phyloP scores from a whole-genome alignment of 2,797 vertebrate species.

The Chaetodon trifasciatus region DNA sequence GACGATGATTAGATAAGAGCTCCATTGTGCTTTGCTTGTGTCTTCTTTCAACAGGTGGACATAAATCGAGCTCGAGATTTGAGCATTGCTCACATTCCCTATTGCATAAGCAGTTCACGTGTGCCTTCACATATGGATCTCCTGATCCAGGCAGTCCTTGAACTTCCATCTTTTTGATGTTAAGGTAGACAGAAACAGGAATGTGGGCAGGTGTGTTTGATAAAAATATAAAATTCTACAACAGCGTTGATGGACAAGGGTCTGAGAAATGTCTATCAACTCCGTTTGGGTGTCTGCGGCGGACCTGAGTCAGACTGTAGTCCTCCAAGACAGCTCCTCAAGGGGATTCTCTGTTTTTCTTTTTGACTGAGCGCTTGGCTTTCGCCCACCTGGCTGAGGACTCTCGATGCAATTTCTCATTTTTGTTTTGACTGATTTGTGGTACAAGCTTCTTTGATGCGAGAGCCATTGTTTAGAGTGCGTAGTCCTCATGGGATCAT shows the following conservation, averaged over 20 bases:
- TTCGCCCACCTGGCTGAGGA: constrained; percentile 11
- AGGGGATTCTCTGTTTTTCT: constrained; percentile 23
- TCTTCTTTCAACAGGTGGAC: constrained; percentile 52
- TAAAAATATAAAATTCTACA: constrained; percentile 38
- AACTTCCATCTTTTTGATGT: constrained; percentile 37
- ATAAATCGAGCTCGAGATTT: constrained; percentile 41
- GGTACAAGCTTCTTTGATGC: constrained; percentile 41
- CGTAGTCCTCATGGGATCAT: constrained; percentile 36
- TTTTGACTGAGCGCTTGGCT: constrained; percentile 32
- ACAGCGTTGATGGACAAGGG: not conserved
- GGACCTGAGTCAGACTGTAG: not conserved
- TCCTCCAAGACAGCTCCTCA: constrained; percentile 2
- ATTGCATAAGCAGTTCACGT: constrained; percentile 39
- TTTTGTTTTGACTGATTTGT: constrained; percentile 54
- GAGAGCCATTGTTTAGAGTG: constrained; percentile 34
- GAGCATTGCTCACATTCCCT: constrained; percentile 63
- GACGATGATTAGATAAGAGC: constrained; percentile 29
- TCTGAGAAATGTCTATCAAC: constrained; percentile 18
- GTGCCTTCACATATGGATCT: constrained; percentile 41
- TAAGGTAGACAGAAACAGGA: constrained; percentile 38
- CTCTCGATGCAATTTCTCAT: constrained; percentile 27
- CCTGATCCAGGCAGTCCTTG: constrained; percentile 26
- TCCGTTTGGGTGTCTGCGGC: constrained; percentile 7
- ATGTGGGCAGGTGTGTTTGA: constrained; percentile 60
- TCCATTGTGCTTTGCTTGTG: constrained; percentile 8